phyloP scores from a whole-genome alignment of 2,113 vertebrate species.

The Arvicanthis niloticus region DNA sequence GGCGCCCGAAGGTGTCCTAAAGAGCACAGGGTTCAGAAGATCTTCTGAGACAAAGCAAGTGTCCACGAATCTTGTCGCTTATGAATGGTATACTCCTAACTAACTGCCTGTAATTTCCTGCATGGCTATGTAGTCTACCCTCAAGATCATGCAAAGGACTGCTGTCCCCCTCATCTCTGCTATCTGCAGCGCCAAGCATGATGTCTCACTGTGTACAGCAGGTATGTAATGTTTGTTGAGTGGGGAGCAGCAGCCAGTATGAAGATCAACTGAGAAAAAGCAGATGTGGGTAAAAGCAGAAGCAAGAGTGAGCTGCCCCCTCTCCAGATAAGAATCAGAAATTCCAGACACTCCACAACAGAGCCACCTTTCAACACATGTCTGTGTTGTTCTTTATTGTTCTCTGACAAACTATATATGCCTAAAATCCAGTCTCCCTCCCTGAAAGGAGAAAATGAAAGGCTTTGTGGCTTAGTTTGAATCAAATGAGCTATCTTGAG shows the following conservation, averaged over 20 bases:
- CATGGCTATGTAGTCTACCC: background rate
- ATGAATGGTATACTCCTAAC: background rate
- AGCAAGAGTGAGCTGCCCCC: background rate
- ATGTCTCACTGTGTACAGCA: background rate
- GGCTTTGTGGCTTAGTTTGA: slow-evolving; percentile 37
- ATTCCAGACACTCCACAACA: slow-evolving; percentile 12
- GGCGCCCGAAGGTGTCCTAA: slow-evolving; percentile 14
- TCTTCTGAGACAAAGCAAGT: slow-evolving; percentile 38
- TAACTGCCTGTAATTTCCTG: background rate
- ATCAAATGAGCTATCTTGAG: background rate
- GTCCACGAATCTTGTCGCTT: background rate
- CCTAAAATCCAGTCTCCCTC: background rate
- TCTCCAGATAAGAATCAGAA: slow-evolving; percentile 37
- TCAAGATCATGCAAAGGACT: slow-evolving; percentile 11
- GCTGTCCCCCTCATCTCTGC: background rate
- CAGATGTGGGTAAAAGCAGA: slow-evolving; percentile 42
- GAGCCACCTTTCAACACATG: background rate
- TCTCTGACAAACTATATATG: background rate
- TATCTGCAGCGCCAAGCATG: background rate
- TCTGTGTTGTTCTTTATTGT: background rate
- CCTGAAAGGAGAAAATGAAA: slow-evolving; percentile 1
- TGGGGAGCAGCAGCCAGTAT: slow-evolving; percentile 12
- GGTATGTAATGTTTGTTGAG: background rate
- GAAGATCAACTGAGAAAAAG: slow-evolving; percentile 31
- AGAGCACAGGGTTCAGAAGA: slow-evolving; percentile 11